These are phyloP conservation scores for Agonopterix alstromeriana DNA, from an alignment of 2,888 invertebrate genomes.

Conservation along the genomic window DNA sequence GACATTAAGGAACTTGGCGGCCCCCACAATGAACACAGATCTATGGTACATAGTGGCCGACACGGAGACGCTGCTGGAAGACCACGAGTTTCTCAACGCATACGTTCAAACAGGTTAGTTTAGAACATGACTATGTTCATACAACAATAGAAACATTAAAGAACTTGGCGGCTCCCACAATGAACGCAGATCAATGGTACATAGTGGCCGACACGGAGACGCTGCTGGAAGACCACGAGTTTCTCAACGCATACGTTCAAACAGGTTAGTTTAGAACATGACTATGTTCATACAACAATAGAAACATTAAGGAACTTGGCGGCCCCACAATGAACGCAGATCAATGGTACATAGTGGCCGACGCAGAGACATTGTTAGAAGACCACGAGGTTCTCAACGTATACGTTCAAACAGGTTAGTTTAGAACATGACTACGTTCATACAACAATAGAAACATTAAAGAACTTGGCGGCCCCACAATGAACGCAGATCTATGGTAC, in stretches of 20 bases:
- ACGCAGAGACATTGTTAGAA: slow-evolving; percentile 24
- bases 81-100: slow-evolving; percentile 21
- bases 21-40: not conserved
- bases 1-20: not conserved
- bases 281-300: no score
- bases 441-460: slow-evolving; percentile 14
- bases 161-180: no score
- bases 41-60: slow-evolving; percentile 30
- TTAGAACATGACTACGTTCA: not conserved
- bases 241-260: no score
- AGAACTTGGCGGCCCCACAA: no score
- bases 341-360: slow-evolving; percentile 26
- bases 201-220: no score
- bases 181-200: no score
- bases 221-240: no score
- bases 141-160: slow-evolving; percentile 9
- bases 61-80: slow-evolving; percentile 21
- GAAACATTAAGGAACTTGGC: not conserved
- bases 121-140: slow-evolving; percentile 6
- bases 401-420: slow-evolving; percentile 23
- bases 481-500: no score
- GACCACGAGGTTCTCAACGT: slow-evolving; percentile 22
- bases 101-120: slow-evolving; percentile 23
- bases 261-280: no score
- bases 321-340: not conserved